Base-by-base conservation (phyloP, 2,888 invertebrate species). In the Strigamia crassipes region DNA sequence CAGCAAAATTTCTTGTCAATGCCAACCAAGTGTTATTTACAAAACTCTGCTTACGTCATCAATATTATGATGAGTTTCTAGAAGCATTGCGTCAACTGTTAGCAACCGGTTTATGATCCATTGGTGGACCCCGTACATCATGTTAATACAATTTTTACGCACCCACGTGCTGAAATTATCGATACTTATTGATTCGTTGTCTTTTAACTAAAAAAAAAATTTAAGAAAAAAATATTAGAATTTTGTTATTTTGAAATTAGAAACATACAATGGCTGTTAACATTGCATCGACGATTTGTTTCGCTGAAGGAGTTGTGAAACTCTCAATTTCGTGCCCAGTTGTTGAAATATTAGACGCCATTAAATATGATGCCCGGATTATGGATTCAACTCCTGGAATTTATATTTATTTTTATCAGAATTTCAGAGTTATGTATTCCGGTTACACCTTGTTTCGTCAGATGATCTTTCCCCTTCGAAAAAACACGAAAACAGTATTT, bases 101-200 rank as follows among this genome's bases (percentile, higher is more conserved):
- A 66, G n/a, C 18, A 81, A 66, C 21, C 81, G 77, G 21, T 23
- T 23, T 23, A 78, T 77, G 9, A 81, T 77, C 81, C 81, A 81
- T 21, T 77, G 77, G 23, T 78, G 78, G 27, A 81, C 31, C 4
- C 77, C 81, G 21, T 15, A 41, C 8, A 78, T 78, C n/a, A 81
- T 15, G n/a, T 78, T 73, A 4, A 10, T 18, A 31, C 78, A 77
- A 46, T 81, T 81, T 31, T 81, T 81, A 27, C 42, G 34, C 27
- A 81, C 77, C 81, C 81, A 81, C 27, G 78, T 51, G 41, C 78
- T 42, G 8, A 81, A 31, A 31, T 38, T 77, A n/a, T 81, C 81
- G 18, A 23, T 46, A 27, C 31, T 46, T 13, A 81, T 46, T n/a
- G 77, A 27, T n/a, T 77, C 27, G 23, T 51, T 18, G 9, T 34